These are phyloP conservation scores for Hylaeus anthracinus DNA, from an alignment of 1,140 invertebrate species.

Conservation along the genomic window DNA sequence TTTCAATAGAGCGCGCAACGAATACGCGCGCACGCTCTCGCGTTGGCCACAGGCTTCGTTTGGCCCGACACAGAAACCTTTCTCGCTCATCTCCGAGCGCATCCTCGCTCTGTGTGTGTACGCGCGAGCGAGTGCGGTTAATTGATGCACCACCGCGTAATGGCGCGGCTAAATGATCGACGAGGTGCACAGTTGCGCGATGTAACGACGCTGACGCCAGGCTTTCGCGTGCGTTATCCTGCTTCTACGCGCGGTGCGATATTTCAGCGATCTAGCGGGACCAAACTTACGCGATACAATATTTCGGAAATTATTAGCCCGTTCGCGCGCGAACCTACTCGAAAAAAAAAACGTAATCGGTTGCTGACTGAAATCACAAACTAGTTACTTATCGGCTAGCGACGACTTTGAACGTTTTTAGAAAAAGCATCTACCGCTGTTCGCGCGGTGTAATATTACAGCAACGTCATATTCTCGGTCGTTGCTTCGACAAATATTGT, in stretches of 20 bases:
- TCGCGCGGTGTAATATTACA: no score
- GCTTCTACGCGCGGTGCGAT: slow-evolving; percentile 5
- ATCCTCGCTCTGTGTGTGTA: background rate
- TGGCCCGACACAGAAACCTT: slow-evolving; percentile 57
- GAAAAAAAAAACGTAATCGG: no score
- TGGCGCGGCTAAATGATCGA: slow-evolving; percentile 58
- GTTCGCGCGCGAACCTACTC: no score
- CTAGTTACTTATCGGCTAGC: no score
- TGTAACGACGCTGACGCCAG: slow-evolving; percentile 17
- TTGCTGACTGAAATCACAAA: no score
- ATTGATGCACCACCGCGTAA: slow-evolving; percentile 57
- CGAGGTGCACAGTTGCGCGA: slow-evolving; percentile 46
- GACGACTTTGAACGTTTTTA: no score
- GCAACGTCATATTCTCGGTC: no score
- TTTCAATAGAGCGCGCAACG: slow-evolving; percentile 26
- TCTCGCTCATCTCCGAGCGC: slow-evolving; percentile 30
- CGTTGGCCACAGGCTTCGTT: slow-evolving; percentile 51
- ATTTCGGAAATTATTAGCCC: no score
- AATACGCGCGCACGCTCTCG: slow-evolving; percentile 1
- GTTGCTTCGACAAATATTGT: no score
- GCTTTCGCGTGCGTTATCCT: slow-evolving; percentile 25
- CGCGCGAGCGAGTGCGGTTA: slow-evolving; percentile 30
- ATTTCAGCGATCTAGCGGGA: no score
- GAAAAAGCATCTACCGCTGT: no score
- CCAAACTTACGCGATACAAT: no score